Percentiles rank a stretch among this genome's conserved stretches.
These are phyloP conservation scores for Lypha dubia DNA, from an alignment of 2,888 invertebrate species.

Conservation along the genomic window DNA sequence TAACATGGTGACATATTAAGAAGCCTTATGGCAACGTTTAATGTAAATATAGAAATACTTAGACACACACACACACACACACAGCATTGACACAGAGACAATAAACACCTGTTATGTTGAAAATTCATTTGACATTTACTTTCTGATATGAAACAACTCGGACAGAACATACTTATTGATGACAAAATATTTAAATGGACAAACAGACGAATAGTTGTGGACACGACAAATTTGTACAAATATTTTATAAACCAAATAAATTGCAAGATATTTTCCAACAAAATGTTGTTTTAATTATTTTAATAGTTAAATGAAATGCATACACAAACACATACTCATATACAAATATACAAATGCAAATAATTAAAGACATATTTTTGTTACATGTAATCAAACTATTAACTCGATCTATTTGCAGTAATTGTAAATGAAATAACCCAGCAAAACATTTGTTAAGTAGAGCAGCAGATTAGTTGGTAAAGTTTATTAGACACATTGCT, in stretches of 20 bases:
- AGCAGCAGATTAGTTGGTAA: no score
- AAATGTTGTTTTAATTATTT: constrained; percentile 63
- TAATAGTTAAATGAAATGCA: constrained; percentile 42
- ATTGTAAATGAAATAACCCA: no score
- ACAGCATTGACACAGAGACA: constrained; percentile 32
- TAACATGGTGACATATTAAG: constrained; percentile 22
- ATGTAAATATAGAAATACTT: constrained; percentile 59
- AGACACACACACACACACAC: constrained; percentile 55
- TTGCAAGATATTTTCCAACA: constrained; percentile 11
- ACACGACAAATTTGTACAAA: not conserved
- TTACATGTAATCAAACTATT: not conserved
- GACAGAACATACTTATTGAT: not conserved
- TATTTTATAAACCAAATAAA: constrained; percentile 38
- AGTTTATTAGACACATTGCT: no score
- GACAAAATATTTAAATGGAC: not conserved
- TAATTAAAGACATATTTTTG: not conserved
- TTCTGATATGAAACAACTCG: not conserved
- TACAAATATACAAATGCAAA: not conserved
- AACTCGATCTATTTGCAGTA: not conserved
- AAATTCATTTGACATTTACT: constrained; percentile 23
- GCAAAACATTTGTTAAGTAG: no score
- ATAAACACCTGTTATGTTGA: constrained; percentile 44
- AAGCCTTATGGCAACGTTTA: constrained; percentile 16
- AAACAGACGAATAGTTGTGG: not conserved
- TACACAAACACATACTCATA: constrained; percentile 4